Evolutionary conservation across 2,797 vertebrate species (phyloP).

Genomic region (Rhabdomys pumilio): DNA sequence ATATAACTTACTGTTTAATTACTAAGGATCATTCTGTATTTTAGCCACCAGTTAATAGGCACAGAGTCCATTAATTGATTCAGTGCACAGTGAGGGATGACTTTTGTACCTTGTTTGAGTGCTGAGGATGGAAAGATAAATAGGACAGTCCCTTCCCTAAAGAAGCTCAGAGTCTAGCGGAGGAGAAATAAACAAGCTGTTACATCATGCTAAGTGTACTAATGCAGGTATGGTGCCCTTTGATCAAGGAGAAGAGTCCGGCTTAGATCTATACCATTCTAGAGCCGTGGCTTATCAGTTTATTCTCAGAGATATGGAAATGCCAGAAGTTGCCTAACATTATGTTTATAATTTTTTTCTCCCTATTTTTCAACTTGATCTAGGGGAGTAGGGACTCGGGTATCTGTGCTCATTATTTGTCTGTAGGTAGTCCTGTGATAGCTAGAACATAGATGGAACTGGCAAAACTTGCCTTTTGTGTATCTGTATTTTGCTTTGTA

Average conservation of each 20-base stretch:
- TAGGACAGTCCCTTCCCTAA: neutral
- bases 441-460: constrained; percentile 2
- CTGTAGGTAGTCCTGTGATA: neutral
- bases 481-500: neutral
- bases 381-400: neutral
- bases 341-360: neutral
- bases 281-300: constrained; percentile 39
- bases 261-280: neutral
- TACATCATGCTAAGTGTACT: neutral
- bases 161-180: constrained; percentile 33
- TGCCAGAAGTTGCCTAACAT: neutral
- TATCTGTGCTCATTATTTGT: neutral
- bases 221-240: constrained; percentile 44
- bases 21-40: constrained; percentile 14
- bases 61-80: neutral
- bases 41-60: neutral
- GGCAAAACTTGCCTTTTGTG: neutral
- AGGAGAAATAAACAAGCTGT: constrained; percentile 6
- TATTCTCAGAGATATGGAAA: constrained; percentile 20
- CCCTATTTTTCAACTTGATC: neutral
- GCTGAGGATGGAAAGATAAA: neutral
- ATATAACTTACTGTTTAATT: neutral
- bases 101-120: constrained; percentile 8
- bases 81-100: neutral
- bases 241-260: neutral